phyloP scores from a whole-genome alignment of 2,113 vertebrate genomes.

The Symphodus melops region DNA sequence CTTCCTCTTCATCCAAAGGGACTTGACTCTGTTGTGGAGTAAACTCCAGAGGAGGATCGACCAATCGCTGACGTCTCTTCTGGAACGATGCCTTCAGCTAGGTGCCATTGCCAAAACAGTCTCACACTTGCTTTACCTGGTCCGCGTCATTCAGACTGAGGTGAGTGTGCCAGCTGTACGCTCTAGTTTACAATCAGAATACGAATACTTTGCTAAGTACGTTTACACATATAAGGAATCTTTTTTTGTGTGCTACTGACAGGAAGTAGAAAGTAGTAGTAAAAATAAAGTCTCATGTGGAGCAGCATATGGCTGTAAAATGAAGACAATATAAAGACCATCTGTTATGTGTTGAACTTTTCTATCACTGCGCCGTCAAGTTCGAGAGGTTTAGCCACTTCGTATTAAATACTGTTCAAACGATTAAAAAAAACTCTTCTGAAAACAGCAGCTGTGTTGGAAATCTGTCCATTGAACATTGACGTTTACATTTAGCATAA shows the following conservation, averaged over 20 bases:
- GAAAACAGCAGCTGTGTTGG: not conserved
- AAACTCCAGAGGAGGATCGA: constrained; percentile 96
- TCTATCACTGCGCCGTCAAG: not conserved
- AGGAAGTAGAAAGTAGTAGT: not conserved
- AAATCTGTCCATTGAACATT: no score
- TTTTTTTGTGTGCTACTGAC: not conserved
- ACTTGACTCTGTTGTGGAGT: constrained; percentile 95
- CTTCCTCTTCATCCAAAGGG: constrained; percentile 81
- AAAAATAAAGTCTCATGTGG: not conserved
- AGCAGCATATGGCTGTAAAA: not conserved
- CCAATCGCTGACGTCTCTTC: constrained; percentile 90
- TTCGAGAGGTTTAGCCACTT: not conserved
- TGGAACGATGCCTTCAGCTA: constrained; percentile 97
- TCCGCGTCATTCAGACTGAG: constrained; percentile 96
- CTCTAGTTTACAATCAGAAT: no score
- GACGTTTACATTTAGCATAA: no score
- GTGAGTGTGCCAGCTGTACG: constrained; percentile 69
- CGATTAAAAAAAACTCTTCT: not conserved
- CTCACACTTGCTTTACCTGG: constrained; percentile 94
- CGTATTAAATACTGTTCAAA: not conserved
- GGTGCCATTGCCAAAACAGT: constrained; percentile 96
- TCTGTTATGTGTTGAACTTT: not conserved
- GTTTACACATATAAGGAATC: no score
- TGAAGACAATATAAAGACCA: not conserved
- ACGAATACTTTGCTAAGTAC: no score